Evolutionary conservation across 2,888 invertebrate species (phyloP).

Genomic region (Cosmia pyralina): DNA sequence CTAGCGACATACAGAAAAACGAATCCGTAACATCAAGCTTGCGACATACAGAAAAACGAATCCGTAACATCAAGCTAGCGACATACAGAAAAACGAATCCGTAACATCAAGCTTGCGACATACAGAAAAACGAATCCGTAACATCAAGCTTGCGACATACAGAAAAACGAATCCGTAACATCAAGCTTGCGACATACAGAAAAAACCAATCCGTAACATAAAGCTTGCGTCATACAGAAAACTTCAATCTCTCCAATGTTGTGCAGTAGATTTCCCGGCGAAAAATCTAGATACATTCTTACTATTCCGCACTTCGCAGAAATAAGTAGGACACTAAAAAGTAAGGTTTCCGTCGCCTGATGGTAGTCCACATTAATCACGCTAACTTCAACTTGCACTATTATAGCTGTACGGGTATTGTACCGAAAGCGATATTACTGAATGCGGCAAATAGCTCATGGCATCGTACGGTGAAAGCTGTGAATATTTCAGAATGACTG

Average conservation of each 20-base stretch:
- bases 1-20: not conserved
- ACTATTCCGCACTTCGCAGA: slow-evolving; percentile 30
- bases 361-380: slow-evolving; percentile 50
- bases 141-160: not conserved
- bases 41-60: no score
- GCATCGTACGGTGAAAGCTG: slow-evolving; percentile 10
- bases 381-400: slow-evolving; percentile 40
- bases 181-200: not conserved
- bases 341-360: slow-evolving; percentile 40
- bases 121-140: no score
- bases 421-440: slow-evolving; percentile 17
- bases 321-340: slow-evolving; percentile 44
- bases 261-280: slow-evolving; percentile 20
- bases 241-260: slow-evolving; percentile 11
- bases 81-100: not conserved
- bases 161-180: not conserved
- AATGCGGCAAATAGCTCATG: slow-evolving; percentile 22
- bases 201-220: not conserved
- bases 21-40: not conserved
- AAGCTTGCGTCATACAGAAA: not conserved
- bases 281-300: slow-evolving; percentile 43
- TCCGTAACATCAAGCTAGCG: not conserved
- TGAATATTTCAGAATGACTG: slow-evolving; percentile 37
- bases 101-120: not conserved
- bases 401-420: slow-evolving; percentile 17